phyloP scores from a whole-genome alignment of 2,113 vertebrate species.

The Etheostoma spectabile region DNA sequence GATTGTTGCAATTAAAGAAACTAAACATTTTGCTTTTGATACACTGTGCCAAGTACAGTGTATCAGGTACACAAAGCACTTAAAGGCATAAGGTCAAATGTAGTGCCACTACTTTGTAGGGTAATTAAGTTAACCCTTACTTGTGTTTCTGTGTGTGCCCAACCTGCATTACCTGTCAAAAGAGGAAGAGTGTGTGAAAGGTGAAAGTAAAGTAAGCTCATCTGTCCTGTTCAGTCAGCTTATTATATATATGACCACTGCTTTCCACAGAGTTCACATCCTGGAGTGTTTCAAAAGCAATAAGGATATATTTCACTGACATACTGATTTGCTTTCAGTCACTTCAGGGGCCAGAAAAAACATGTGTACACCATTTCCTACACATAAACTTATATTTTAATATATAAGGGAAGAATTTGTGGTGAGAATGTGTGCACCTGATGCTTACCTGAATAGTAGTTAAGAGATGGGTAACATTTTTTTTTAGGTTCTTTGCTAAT shows the following conservation, averaged over 20 bases:
- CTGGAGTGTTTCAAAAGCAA: slow-evolving; percentile 47
- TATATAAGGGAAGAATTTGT: no score
- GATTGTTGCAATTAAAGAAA: background rate
- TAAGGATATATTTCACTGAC: slow-evolving; percentile 26
- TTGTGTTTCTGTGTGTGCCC: background rate
- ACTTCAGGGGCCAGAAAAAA: background rate
- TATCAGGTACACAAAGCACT: background rate
- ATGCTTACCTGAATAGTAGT: no score
- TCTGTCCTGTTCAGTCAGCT: slow-evolving; percentile 23
- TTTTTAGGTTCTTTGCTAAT: no score
- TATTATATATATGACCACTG: slow-evolving; percentile 35
- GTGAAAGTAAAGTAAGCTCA: slow-evolving; percentile 24
- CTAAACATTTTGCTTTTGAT: background rate
- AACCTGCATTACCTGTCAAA: background rate
- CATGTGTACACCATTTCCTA: no score
- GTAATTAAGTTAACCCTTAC: background rate
- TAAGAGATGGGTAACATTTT: no score
- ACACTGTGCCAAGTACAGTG: background rate
- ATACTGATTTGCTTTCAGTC: slow-evolving; percentile 6
- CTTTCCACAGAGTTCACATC: slow-evolving; percentile 38
- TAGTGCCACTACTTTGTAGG: background rate
- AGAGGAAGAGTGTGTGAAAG: slow-evolving; percentile 25
- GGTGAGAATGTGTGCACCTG: no score
- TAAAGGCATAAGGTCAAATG: background rate
- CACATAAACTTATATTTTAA: no score